Evolutionary conservation across 2,797 vertebrate species (phyloP), one percentile per base, ranked within the genome.

Genomic region (Girardinus metallicus): DNA sequence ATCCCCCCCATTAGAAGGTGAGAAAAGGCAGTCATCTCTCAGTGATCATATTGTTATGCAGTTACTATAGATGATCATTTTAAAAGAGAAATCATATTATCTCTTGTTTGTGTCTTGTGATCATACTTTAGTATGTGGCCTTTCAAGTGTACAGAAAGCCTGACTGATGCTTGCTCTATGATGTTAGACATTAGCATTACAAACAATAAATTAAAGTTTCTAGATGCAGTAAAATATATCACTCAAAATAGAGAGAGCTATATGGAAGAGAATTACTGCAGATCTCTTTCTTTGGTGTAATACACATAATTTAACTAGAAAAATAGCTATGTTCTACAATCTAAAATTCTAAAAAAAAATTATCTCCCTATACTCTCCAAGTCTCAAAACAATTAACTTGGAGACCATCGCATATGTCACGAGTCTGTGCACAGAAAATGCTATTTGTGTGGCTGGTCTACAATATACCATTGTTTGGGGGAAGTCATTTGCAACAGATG

Each of bases 401-500:
- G 26, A 23, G 76, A 74, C 71, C 23, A 36, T 11, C 39, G 2
- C 51, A 31, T 36, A 64, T 46, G 49, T 75, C 41, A 83, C n/a
- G 43, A 86, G 76, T 73, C 73, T 46, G 23, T 23, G 57, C 66
- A 43, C 49, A 81, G 41, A 84, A 78, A 71, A 49, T 72, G 44
- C 82, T 81, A 43, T 86, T 88, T 62, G 60, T 86, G 26, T 76
- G 74, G 75, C 79, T 76, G 36, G n/a, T 74, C 43, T 47, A 39
- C 78, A 88, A 75, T 83, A 77, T 85, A 85, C 75, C 44, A 86
- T 85, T 87, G 76, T 86, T 88, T 75, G 57, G 72, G 60, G 72
- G 77, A 90, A 78, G 81, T 83, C 78, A 90, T 91, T 90, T 88
- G 82, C 83, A 86, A 82, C 83, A 87, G 76, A 87, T 86, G 85